Evolutionary conservation across 2,113 vertebrate genomes (phyloP).

Genomic region (Plecturocebus donacophilus): DNA sequence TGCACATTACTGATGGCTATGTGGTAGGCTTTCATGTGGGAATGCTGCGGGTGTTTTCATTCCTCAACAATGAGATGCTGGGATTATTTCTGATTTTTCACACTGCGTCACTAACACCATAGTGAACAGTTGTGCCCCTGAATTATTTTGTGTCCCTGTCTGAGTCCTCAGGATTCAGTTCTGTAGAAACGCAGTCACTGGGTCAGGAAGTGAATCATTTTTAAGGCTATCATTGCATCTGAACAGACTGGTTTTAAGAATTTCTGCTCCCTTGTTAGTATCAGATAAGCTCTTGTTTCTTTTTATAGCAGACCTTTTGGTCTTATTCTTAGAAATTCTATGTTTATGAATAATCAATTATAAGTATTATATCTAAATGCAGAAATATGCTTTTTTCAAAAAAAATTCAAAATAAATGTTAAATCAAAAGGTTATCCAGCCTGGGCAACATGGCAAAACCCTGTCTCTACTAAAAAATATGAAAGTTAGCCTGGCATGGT

Average conservation of each 20-base stretch:
- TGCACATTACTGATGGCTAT: fast-evolving
- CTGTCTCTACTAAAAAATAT: no score
- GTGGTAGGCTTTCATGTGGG: neutral
- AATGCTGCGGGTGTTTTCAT: neutral
- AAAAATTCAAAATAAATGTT: neutral
- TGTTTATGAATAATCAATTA: neutral
- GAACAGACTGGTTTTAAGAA: neutral
- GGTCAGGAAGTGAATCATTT: neutral
- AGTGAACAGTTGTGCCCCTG: neutral
- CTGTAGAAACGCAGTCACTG: neutral
- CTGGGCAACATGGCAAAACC: no score
- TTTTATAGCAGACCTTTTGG: constrained; percentile 8
- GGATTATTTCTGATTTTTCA: neutral
- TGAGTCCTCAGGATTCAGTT: neutral
- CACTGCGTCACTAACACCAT: neutral
- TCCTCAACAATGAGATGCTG: fast-evolving
- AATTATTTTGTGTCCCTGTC: neutral
- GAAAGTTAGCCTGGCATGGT: no score
- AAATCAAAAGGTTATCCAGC: neutral
- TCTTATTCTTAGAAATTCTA: neutral
- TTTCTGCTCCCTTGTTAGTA: neutral
- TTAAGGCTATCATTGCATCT: neutral
- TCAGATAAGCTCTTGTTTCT: neutral
- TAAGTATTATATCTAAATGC: neutral
- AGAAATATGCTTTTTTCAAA: neutral